phyloP scores from a whole-genome alignment of 1,140 invertebrate species.

The Neuroterus valhalla region DNA sequence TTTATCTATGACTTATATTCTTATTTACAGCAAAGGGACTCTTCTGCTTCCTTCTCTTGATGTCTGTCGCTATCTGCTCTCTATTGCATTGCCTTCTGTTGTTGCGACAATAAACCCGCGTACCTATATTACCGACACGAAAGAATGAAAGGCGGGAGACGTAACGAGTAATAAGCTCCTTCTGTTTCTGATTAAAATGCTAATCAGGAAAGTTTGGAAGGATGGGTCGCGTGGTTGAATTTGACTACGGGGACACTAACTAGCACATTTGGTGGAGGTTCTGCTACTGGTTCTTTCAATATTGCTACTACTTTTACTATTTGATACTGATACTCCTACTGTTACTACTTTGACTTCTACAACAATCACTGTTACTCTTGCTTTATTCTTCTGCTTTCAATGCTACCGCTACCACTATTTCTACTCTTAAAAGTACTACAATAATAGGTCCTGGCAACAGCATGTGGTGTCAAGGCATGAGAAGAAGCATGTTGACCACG shows the following conservation, averaged over 20 bases:
- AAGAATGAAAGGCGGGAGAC: constrained; percentile 16
- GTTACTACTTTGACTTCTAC: constrained; percentile 38
- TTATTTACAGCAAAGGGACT: constrained; percentile 70
- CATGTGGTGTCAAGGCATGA: constrained; percentile 42
- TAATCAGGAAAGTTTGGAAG: not conserved
- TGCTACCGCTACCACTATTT: constrained; percentile 39
- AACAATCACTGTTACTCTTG: constrained; percentile 29
- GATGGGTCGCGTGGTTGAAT: not conserved
- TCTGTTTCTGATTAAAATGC: not conserved
- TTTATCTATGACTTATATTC: constrained; percentile 44
- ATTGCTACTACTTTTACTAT: not conserved
- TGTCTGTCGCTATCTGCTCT: constrained; percentile 70
- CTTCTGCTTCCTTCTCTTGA: constrained; percentile 71
- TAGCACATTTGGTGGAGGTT: constrained; percentile 17
- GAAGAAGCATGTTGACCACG: constrained; percentile 37
- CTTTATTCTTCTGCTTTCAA: constrained; percentile 22
- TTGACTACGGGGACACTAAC: not conserved
- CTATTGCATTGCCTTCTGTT: constrained; percentile 70
- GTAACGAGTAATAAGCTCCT: constrained; percentile 35
- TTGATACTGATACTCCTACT: constrained; percentile 23
- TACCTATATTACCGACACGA: constrained; percentile 56
- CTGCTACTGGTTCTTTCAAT: not conserved
- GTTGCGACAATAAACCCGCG: constrained; percentile 61
- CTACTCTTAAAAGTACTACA: constrained; percentile 18
- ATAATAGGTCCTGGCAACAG: not conserved